These are phyloP conservation scores for Tetanocera ferruginea DNA, from an alignment of 2,888 invertebrate genomes.

Conservation along the genomic window DNA sequence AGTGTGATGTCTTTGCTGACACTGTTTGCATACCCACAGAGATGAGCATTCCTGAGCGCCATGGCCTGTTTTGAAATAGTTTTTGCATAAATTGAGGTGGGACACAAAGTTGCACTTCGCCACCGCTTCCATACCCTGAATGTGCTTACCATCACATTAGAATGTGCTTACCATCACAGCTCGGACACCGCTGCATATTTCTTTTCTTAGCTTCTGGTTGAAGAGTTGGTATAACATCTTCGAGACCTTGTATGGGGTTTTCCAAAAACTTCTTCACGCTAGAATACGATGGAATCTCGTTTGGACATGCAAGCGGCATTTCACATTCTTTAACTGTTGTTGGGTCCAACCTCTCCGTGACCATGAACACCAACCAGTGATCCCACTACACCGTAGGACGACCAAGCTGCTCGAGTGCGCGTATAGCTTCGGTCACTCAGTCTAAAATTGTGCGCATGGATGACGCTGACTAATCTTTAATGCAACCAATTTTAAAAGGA, in stretches of 20 bases:
- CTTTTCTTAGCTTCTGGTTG: too few relatives aligned
- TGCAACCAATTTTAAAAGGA: too few relatives aligned
- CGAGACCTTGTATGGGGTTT: conserved; percentile 32
- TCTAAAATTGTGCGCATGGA: conserved; percentile 30
- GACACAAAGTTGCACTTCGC: conserved; percentile 5
- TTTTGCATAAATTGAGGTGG: conserved; percentile 30
- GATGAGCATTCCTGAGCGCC: conserved; percentile 11
- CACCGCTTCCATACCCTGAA: conserved; percentile 4
- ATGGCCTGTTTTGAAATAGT: conserved; percentile 37
- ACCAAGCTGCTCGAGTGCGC: conserved; percentile 36
- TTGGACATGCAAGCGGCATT: conserved; percentile 36
- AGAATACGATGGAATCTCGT: conserved; percentile 30
- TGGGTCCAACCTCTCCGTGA: too few relatives aligned
- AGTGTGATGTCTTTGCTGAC: conserved; percentile 33
- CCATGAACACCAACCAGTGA: conserved; percentile 45
- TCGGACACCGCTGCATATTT: conserved; percentile 28
- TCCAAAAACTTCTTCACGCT: conserved; percentile 24
- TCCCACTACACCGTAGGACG: conserved; percentile 39
- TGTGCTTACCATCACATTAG: conserved; percentile 38
- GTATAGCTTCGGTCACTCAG: conserved; percentile 35
- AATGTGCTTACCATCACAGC: too few relatives aligned
- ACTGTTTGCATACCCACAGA: conserved; percentile 16
- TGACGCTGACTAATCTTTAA: conserved; percentile 11
- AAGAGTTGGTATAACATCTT: conserved; percentile 17
- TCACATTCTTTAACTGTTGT: too few relatives aligned